Evolutionary conservation across 2,113 vertebrate species (phyloP), one percentile per base, ranked within the genome.

Genomic region (Pycnonotus jocosus): DNA sequence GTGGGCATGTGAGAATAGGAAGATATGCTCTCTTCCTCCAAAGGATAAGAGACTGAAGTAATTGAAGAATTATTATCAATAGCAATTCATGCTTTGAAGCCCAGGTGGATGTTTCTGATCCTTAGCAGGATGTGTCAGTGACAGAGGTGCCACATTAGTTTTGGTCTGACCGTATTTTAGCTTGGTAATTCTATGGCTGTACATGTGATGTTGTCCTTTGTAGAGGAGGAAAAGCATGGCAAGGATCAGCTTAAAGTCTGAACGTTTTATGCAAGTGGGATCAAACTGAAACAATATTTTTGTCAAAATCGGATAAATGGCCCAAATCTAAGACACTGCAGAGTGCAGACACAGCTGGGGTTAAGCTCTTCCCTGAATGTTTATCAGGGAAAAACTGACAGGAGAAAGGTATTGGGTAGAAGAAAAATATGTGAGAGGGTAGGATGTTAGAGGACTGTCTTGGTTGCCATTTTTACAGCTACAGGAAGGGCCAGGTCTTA

Each of bases 261-360:
- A 76, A 17, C 73, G 8, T 70, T 92, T 53, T 30, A 8, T 48
- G 14, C 10, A 28, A 8, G 51, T 35, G 44, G 60, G 19, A 62
- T 78, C 64, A 30, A 47, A 23, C 18, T 30, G 73, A 70, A 92
- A 28, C 5, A 8, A 5, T 14, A 6, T 10, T 70, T 30, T 17
- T 70, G 28, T 70, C 12, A 31, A 66, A 81, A 54, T 35, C 10
- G 53, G 71, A 30, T 40, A 31, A 44, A 31, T 27, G 44, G 13
- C 22, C 17, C 0, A 0, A 10, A 24, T 30, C 3, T 28, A 3
- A 5, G 2, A 37, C 30, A 13, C 2, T 22, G 23, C 23, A 31
- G 15, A 13, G 38, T 74, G 61, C 24, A 47, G n/a, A 9, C n/a
- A 19, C 48, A 61, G 56, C 61, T 33, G 66, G 31, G 56, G n/a